Conservation (phyloP, 2,797 vertebrate species). For the Poecilia wingei region DNA sequence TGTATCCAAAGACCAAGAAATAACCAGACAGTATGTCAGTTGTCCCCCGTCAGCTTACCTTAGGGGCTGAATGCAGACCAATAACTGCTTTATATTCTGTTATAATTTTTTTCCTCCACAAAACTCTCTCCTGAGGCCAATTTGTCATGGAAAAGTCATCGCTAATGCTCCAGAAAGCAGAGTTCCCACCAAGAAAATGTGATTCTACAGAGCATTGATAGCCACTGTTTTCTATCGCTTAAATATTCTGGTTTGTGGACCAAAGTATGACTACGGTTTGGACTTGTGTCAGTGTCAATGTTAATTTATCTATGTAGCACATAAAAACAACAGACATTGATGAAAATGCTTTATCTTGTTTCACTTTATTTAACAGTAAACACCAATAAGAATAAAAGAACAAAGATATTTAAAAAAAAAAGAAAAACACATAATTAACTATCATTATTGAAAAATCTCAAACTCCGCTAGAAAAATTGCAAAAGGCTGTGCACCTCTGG, state of each 20-base stretch:
- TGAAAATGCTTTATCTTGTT: background rate
- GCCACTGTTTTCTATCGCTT: background rate
- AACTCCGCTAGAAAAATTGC: too few species aligned
- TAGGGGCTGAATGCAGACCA: background rate
- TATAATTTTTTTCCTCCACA: background rate
- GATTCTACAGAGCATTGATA: background rate
- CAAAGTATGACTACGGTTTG: background rate
- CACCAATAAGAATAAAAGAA: background rate
- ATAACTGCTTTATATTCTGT: background rate
- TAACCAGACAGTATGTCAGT: background rate
- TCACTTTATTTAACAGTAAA: too few species aligned
- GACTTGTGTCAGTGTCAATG: background rate
- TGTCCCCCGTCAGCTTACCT: background rate
- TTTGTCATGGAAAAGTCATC: slow-evolving; percentile 3
- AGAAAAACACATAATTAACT: too few species aligned
- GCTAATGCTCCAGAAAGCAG: background rate
- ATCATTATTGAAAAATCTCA: too few species aligned
- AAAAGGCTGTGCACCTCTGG: background rate
- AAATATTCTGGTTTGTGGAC: background rate
- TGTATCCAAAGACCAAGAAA: background rate
- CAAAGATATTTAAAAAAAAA: background rate
- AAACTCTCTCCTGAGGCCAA: background rate
- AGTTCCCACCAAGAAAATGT: background rate
- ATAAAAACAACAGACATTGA: background rate
- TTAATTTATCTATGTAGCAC: background rate